Evolutionary conservation across 2,113 vertebrate species (phyloP).

Genomic region (Chascanopsetta lugubris): DNA sequence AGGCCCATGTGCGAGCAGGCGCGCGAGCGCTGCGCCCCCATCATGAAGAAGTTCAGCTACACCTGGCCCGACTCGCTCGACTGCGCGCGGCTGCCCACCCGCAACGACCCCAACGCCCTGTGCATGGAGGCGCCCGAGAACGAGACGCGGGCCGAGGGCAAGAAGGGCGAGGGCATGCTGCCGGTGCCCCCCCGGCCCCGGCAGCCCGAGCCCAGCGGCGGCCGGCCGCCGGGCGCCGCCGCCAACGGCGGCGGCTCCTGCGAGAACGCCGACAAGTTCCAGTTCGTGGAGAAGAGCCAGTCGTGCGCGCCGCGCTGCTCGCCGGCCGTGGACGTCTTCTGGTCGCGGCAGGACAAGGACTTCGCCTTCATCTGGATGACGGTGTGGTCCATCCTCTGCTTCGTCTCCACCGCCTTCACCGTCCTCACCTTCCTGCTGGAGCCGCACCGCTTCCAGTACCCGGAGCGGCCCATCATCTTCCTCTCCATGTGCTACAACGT

Average conservation of each 20-base stretch:
- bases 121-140: slow-evolving; percentile 99
- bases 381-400: slow-evolving; percentile 94
- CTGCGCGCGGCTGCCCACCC: slow-evolving; percentile 91
- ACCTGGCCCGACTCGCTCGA: slow-evolving; percentile 96
- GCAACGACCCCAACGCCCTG: slow-evolving; percentile 94
- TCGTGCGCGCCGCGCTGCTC: slow-evolving; percentile 92
- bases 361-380: slow-evolving; percentile 99
- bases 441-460: slow-evolving; percentile 97
- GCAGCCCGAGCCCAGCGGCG: slow-evolving; percentile 71
- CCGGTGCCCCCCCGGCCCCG: slow-evolving; percentile 85
- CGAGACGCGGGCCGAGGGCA: slow-evolving; percentile 82
- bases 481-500: slow-evolving; percentile 99
- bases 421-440: slow-evolving; percentile 97
- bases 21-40: slow-evolving; percentile 90
- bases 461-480: slow-evolving; percentile 97
- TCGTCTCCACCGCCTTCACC: slow-evolving; percentile 95
- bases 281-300: slow-evolving; percentile 93
- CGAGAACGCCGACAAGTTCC: slow-evolving; percentile 93
- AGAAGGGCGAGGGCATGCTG: slow-evolving; percentile 90
- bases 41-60: slow-evolving; percentile 97
- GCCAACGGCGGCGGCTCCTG: slow-evolving; percentile 82
- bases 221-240: slow-evolving; percentile 61
- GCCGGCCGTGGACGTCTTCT: slow-evolving; percentile 91
- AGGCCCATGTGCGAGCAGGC: slow-evolving; percentile 99
- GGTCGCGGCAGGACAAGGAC: slow-evolving; percentile 94